Evolutionary conservation across 23 tunicate genomes (phyloP).

Genomic region (Halocynthia aurantium): DNA sequence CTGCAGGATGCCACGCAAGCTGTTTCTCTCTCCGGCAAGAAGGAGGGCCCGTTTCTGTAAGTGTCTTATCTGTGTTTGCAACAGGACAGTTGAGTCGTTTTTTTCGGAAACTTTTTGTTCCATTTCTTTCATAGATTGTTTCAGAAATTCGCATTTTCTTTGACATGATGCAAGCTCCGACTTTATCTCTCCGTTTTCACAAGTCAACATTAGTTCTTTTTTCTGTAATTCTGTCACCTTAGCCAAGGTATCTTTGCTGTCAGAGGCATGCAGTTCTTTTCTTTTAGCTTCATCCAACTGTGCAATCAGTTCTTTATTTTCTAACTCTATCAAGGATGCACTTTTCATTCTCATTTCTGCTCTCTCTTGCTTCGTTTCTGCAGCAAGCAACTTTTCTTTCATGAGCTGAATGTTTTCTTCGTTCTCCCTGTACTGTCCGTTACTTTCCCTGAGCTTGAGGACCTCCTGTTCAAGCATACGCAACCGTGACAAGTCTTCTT

Average conservation of each 20-base stretch:
- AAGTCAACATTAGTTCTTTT: not conserved
- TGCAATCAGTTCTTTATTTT: conserved; percentile 26
- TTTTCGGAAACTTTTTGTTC: conserved; percentile 24
- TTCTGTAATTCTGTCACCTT: conserved; percentile 25
- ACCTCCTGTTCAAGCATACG: conserved; percentile 13
- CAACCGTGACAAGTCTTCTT: conserved; percentile 17
- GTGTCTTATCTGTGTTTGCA: conserved; percentile 34
- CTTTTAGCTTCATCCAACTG: conserved; percentile 26
- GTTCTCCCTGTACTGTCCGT: conserved; percentile 28
- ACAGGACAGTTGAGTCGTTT: conserved; percentile 11
- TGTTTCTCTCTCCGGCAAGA: conserved; percentile 49
- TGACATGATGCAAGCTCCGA: not conserved
- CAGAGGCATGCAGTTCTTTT: not conserved
- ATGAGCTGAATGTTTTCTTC: conserved; percentile 44
- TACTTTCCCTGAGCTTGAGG: conserved; percentile 2
- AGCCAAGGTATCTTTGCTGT: not conserved
- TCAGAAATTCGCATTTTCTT: not conserved
- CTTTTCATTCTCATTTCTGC: conserved; percentile 17
- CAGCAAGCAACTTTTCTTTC: conserved; percentile 48
- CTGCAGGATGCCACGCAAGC: conserved; percentile 52
- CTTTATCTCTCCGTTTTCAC: conserved; percentile 7
- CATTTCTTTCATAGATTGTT: not conserved
- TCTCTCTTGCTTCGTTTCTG: conserved; percentile 32
- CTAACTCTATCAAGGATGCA: conserved; percentile 24
- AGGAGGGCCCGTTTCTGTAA: conserved; percentile 34